A percentile compares a stretch with the other conserved stretches of the same genome.
phyloP scores from a whole-genome alignment of 2,888 invertebrate genomes.

The Trichogramma dendrolimi region DNA sequence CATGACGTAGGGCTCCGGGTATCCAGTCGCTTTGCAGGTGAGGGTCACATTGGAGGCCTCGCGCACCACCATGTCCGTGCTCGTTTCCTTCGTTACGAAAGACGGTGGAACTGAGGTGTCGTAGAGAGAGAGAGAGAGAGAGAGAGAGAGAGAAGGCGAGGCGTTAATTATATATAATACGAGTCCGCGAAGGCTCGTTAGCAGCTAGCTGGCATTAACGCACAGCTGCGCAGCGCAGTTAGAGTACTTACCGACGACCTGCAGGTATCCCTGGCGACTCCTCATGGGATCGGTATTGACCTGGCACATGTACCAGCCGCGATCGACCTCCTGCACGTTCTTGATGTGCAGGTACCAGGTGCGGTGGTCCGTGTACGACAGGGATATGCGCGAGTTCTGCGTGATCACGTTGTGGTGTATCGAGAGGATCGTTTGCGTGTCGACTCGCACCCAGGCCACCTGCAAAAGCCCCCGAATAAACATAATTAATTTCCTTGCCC shows the following conservation, averaged over 20 bases:
- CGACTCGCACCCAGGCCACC: slow-evolving; percentile 92
- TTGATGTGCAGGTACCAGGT: slow-evolving; percentile 89
- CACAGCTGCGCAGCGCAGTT: neutral
- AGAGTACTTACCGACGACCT: slow-evolving; percentile 77
- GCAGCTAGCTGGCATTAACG: neutral
- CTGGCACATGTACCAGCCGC: slow-evolving; percentile 91
- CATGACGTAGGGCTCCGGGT: slow-evolving; percentile 88
- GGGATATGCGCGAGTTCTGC: slow-evolving; percentile 81
- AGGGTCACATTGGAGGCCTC: slow-evolving; percentile 85
- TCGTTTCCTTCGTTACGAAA: slow-evolving; percentile 84
- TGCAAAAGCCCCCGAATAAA: slow-evolving; percentile 46
- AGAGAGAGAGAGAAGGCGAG: slow-evolving; percentile 33
- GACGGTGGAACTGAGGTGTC: slow-evolving; percentile 74
- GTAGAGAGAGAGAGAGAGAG: slow-evolving; percentile 39
- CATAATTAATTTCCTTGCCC: no score
- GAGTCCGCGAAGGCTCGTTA: neutral
- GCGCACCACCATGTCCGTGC: slow-evolving; percentile 85
- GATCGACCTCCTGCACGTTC: slow-evolving; percentile 80
- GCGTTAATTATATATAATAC: neutral
- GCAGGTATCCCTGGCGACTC: slow-evolving; percentile 81
- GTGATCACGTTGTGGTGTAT: slow-evolving; percentile 90
- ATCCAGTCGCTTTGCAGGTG: slow-evolving; percentile 82
- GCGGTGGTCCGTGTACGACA: slow-evolving; percentile 84
- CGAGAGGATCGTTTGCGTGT: slow-evolving; percentile 86
- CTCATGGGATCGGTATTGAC: slow-evolving; percentile 94